Base-by-base conservation (phyloP, 2,797 vertebrate species). In the Cuculus canorus region DNA sequence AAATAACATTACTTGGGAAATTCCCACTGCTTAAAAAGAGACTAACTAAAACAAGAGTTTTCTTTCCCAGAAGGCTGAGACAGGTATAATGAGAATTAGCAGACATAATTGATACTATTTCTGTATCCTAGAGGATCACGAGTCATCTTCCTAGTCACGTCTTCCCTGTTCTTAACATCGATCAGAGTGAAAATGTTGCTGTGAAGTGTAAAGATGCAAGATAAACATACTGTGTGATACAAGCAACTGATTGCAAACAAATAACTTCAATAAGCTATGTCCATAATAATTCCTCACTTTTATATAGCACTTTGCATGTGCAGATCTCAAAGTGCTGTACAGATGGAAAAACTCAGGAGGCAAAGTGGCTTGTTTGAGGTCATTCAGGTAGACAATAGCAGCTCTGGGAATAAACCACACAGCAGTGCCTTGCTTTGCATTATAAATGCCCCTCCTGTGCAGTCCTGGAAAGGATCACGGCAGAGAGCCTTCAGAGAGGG, bases 31-130 rank as follows among this genome's bases (percentile, higher is more conserved):
- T 95, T 88, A 90, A 96, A 91, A 93, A 94, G 96, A 94, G 87
- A 92, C 63, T 39, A 95, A 95, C 79, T 75, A 84, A 94, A 96
- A 75, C 41, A 84, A 72, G 75, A 92, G 48, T 78, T 95, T 94
- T 95, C 70, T 90, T 93, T 95, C 68, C 86, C 95, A 95, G 90
- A 92, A 95, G 93, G 61, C 69, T 83, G 48, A 83, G 87, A 96
- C 75, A 91, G 90, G 90, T 95, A 96, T 96, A 96, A 97, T 93
- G 86, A 96, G 90, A 88, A 97, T 97, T 97, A 97, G 83, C 68
- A 95, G 65, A 82, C 52, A 94, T 97, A 96, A 96, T 39, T 96
- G 75, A 85, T 95, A 95, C 88, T 59, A 79, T 97, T 97, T 96
- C 86, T 95, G 53, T 82, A 90, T 96, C 90, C 92, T 94, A 86